These are phyloP conservation scores for Ochotona curzoniae DNA, from an alignment of 2,113 vertebrate genomes.

Conservation along the genomic window DNA sequence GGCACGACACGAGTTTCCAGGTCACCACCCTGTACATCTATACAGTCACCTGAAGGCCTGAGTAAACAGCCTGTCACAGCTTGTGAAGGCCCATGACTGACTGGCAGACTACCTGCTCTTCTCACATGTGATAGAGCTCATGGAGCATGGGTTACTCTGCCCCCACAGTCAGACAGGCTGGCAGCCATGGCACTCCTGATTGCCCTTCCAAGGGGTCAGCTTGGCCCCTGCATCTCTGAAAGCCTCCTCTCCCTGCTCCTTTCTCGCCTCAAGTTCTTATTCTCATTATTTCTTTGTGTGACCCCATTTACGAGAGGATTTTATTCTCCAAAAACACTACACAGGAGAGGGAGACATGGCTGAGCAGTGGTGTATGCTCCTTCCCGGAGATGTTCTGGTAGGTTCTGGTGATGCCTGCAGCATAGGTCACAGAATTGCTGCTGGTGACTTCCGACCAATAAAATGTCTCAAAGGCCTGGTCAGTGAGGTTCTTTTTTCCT, in stretches of 20 bases:
- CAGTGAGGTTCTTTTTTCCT: no score
- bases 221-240: not conserved
- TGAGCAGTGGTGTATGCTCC: not conserved
- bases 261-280: not conserved
- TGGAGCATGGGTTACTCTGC: no score
- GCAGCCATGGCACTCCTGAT: not conserved
- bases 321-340: slow-evolving; percentile 22
- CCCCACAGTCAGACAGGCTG: not conserved
- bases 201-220: not conserved
- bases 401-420: not conserved
- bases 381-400: not conserved
- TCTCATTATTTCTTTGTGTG: not conserved
- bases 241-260: not conserved
- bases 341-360: not conserved
- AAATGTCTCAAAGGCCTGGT: no score
- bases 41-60: not conserved
- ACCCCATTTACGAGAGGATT: not conserved
- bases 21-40: not conserved
- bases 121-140: not conserved
- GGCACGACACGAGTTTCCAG: not conserved
- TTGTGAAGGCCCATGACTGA: not conserved
- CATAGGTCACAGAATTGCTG: not conserved
- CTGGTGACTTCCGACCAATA: not conserved
- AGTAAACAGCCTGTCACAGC: not conserved
- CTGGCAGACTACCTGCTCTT: not conserved